Evolutionary conservation across 2,797 vertebrate species (phyloP).

Genomic region (Poeciliopsis gracilis): DNA sequence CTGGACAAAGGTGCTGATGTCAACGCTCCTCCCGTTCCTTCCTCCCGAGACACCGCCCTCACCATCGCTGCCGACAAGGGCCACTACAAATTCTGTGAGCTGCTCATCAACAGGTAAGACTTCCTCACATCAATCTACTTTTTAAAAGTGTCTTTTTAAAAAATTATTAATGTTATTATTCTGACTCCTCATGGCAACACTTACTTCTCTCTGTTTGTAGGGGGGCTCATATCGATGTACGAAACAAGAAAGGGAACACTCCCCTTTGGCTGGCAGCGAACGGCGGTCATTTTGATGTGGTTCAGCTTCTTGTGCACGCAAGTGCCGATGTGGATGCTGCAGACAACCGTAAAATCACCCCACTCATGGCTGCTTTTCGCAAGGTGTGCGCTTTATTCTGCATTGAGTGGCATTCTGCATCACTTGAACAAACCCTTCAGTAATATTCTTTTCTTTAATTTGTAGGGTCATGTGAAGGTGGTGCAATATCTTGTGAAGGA

Average conservation of each 20-base stretch:
- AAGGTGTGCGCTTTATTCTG: conserved; percentile 80
- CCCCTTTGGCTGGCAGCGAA: conserved; percentile 97
- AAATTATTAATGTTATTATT: not conserved
- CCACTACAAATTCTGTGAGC: conserved; percentile 99
- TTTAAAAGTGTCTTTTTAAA: not conserved
- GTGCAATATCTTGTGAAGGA: conserved; percentile 99
- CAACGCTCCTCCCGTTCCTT: conserved; percentile 97
- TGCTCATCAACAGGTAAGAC: conserved; percentile 92
- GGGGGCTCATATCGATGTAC: conserved; percentile 96
- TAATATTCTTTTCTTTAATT: conserved; percentile 13
- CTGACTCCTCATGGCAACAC: not conserved
- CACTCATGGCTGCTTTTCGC: conserved; percentile 98
- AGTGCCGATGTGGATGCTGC: conserved; percentile 97
- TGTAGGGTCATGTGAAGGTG: conserved; percentile 96
- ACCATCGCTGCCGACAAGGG: conserved; percentile 99
- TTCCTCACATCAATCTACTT: not conserved
- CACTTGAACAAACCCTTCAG: not conserved
- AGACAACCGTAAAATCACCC: conserved; percentile 98
- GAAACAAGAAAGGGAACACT: conserved; percentile 99
- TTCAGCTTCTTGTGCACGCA: conserved; percentile 94
- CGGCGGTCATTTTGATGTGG: conserved; percentile 97
- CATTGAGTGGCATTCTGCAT: not conserved
- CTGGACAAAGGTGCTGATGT: conserved; percentile 99
- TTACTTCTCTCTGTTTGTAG: conserved; percentile 69
- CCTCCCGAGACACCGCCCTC: conserved; percentile 97